phyloP scores from a whole-genome alignment of 2,113 vertebrate genomes.

The Zosterops pallidus region DNA sequence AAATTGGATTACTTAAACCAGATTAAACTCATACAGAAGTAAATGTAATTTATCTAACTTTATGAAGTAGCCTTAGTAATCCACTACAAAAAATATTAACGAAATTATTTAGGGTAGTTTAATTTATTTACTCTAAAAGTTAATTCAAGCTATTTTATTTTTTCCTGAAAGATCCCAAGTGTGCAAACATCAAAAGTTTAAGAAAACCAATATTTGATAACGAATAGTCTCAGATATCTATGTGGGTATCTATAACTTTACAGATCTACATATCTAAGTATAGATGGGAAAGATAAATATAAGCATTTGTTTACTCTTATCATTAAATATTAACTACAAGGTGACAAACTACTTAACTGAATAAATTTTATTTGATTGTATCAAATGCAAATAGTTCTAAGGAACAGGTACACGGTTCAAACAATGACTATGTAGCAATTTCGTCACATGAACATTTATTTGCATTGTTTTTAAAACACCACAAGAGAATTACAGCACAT shows the following conservation, averaged over 20 bases:
- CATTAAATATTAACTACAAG: neutral
- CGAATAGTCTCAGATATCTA: neutral
- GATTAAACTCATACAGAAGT: neutral
- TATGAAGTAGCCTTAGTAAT: neutral
- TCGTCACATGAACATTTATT: neutral
- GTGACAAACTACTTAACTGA: neutral
- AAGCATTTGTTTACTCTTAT: neutral
- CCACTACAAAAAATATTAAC: neutral
- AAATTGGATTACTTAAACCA: neutral
- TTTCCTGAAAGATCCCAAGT: neutral
- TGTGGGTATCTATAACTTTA: neutral
- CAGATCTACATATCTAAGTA: neutral
- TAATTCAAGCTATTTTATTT: neutral
- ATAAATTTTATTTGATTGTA: neutral
- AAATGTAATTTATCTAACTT: neutral
- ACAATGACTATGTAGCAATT: neutral
- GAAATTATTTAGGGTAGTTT: neutral
- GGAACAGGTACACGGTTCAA: neutral
- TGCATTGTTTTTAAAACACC: neutral
- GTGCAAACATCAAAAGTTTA: neutral
- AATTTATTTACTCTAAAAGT: neutral
- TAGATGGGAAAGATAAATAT: neutral
- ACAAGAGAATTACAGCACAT: neutral
- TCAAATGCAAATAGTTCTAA: neutral
- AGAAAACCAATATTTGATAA: neutral